Conservation (phyloP, 2,888 invertebrate species). For the Orchesellides sinensis region DNA sequence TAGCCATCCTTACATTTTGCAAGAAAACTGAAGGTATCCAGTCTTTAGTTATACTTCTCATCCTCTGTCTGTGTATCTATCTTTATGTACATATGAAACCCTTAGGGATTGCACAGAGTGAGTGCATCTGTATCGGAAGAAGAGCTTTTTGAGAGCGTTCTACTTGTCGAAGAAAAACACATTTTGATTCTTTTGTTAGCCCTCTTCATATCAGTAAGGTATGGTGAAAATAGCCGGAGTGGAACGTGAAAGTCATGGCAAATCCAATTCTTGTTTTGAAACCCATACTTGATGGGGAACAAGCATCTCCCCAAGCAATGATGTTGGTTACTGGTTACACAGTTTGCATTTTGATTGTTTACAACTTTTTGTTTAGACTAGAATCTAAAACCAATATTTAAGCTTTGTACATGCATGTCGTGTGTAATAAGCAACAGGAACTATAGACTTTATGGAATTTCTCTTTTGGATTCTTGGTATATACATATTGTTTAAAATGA, state of each 20-base stretch:
- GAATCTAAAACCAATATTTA: conserved; percentile 5
- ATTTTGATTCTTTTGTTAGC: conserved; percentile 5
- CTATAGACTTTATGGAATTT: no score
- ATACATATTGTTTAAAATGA: no score
- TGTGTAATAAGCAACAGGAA: conserved; percentile 3
- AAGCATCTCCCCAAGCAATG: not conserved
- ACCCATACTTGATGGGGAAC: not conserved
- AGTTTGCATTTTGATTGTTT: conserved; percentile 30
- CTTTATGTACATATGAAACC: conserved; percentile 7
- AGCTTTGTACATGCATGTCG: not conserved
- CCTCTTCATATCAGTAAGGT: no score
- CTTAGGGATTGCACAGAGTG: not conserved
- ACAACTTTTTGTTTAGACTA: not conserved
- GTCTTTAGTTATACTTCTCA: not conserved
- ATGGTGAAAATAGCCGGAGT: not conserved
- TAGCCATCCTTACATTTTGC: not conserved
- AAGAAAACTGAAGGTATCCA: not conserved
- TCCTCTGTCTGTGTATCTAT: not conserved
- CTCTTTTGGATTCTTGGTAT: not conserved
- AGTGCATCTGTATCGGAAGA: not conserved
- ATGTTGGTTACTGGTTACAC: not conserved
- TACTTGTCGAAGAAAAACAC: not conserved
- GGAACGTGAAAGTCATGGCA: conserved; percentile 3
- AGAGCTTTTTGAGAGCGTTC: not conserved
- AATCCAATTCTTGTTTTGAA: conserved; percentile 17